Conservation (phyloP, 2,113 vertebrate species). For the Cairina moschata region DNA sequence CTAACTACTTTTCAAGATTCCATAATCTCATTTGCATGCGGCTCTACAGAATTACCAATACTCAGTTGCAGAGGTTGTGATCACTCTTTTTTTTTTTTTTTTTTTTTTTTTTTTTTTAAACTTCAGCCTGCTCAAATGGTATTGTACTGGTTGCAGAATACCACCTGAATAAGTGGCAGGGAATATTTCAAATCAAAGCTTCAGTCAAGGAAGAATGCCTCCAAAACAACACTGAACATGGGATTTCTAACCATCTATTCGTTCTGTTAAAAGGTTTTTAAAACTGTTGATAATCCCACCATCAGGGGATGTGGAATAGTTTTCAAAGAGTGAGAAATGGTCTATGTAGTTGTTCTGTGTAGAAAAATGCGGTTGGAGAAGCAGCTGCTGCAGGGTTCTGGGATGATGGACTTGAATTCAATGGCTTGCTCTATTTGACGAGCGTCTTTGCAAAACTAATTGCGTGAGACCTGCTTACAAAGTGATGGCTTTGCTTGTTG, state of each 20-base stretch:
- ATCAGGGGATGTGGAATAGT: not conserved
- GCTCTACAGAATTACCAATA: not conserved
- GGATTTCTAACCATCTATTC: not conserved
- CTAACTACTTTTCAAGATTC: not conserved
- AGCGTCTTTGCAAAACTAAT: not conserved
- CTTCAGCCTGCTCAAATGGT: not conserved
- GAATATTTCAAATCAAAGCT: not conserved
- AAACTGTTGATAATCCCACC: not conserved
- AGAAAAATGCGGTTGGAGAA: not conserved
- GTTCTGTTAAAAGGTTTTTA: not conserved
- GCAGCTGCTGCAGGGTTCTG: not conserved
- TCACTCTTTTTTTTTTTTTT: not conserved
- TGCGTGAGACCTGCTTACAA: accelerated
- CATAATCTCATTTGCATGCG: not conserved
- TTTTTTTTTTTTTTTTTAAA: not conserved
- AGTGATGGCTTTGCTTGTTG: not conserved
- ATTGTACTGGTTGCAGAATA: not conserved
- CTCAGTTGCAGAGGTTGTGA: not conserved
- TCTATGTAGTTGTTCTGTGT: not conserved
- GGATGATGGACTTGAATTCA: not conserved
- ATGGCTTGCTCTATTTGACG: not conserved
- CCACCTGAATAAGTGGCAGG: accelerated
- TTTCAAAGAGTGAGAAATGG: not conserved
- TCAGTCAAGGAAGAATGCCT: not conserved
- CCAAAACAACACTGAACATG: not conserved